These are phyloP conservation scores for Ferdinandea cuprea DNA, from an alignment of 2,888 invertebrate species.

Conservation along the genomic window DNA sequence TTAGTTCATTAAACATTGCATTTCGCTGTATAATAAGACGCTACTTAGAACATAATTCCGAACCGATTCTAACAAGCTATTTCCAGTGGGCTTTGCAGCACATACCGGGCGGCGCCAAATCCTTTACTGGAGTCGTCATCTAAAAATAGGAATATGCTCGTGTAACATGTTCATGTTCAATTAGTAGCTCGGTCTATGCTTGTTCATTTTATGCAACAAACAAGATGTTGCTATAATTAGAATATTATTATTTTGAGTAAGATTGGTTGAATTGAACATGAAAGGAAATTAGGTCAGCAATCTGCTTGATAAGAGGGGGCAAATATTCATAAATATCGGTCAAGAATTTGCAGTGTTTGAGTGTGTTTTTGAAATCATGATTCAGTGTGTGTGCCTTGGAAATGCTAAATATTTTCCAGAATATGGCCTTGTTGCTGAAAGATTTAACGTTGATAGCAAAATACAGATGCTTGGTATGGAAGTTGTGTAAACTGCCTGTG, in stretches of 20 bases:
- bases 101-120: slow-evolving; percentile 38
- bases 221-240: slow-evolving; percentile 1
- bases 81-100: slow-evolving; percentile 22
- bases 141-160: slow-evolving; percentile 33
- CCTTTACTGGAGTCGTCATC: slow-evolving; percentile 26
- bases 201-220: slow-evolving; percentile 41
- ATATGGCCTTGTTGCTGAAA: no score
- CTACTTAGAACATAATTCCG: slow-evolving; percentile 1
- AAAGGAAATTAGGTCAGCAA: slow-evolving; percentile 36
- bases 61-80: slow-evolving; percentile 10
- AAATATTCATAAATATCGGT: slow-evolving; percentile 19
- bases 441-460: no score
- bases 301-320: slow-evolving; percentile 29
- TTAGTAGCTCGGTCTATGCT: slow-evolving; percentile 5
- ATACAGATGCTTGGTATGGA: no score
- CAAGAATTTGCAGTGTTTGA: slow-evolving; percentile 25
- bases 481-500: no score
- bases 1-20: slow-evolving; percentile 1
- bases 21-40: not conserved
- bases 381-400: no score
- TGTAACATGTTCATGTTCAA: slow-evolving; percentile 36
- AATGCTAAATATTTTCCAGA: no score
- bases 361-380: not conserved
- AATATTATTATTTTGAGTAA: not conserved
- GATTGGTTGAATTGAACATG: slow-evolving; percentile 12